Base-by-base conservation (phyloP, 2,797 vertebrate species). In the Pogonophryne albipinna region DNA sequence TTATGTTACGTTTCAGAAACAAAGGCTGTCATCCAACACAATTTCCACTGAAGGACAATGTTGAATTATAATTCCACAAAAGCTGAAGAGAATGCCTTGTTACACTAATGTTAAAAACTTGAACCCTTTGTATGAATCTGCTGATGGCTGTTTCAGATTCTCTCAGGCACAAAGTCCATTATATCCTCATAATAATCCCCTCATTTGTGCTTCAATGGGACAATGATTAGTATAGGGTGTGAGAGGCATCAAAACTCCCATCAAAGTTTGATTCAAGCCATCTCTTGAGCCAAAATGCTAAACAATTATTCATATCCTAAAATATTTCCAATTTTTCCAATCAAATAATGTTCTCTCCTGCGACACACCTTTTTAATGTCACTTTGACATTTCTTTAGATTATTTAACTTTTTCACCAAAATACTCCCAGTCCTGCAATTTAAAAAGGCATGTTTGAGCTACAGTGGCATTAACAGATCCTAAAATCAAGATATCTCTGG, bases 1-100 rank as follows among this genome's bases (percentile, higher is more conserved):
- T 55, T 63, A 56, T 56, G 72, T 77, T 57, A 74, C 68, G 62
- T 73, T 76, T 62, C 59, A 66, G 66, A 76, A 12, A 64, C 27
- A 45, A 20, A 9, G 6, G 50, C 56, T 46, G 56, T 68, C 16
- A 45, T 79, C 55, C 70, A 79, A 56, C 73, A 59, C 17, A 0
- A 68, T 63, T 76, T 57, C 23, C 6, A 68, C 41, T n/a, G 27
- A 76, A 76, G 69, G 65, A 74, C 52, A 19, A 51, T 27, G 53
- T 3, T 45, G 66, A 17, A 73, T 50, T 59, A 52, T 27, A 68
- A 70, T 44, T 27, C 27, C 27, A 27, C 27, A 27, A 27, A 27
- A 27, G 17, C 13, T 58, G 50, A 34, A 51, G 34, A 66, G 42
- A 66, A 68, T 4, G 19, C 38, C 52, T 38, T 8, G 5, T 41